Percentiles rank a stretch among this genome's conserved stretches.
phyloP scores from a whole-genome alignment of 2,797 vertebrate species.

The Rhynchotus rufescens region DNA sequence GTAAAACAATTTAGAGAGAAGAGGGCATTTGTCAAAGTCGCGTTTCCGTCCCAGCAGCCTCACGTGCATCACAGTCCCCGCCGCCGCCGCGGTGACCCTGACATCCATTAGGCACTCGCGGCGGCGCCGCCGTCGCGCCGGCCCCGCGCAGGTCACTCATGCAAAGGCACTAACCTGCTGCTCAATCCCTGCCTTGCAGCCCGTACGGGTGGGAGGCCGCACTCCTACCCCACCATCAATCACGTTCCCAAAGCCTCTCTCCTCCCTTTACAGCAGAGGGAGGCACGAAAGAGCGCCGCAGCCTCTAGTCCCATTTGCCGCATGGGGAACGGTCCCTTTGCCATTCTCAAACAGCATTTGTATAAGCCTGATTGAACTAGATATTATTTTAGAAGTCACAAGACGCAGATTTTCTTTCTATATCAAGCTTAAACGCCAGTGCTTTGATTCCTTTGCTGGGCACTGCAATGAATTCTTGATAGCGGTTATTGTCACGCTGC shows the following conservation, averaged over 20 bases:
- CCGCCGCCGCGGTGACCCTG: neutral
- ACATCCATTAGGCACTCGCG: neutral
- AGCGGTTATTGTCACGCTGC: neutral
- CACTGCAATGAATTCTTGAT: neutral
- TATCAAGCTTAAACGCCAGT: neutral
- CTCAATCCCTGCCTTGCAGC: neutral
- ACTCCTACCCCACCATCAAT: neutral
- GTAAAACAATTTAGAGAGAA: neutral
- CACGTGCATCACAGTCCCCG: neutral
- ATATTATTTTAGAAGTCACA: neutral
- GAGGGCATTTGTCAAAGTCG: neutral
- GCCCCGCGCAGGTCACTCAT: slow-evolving; percentile 34
- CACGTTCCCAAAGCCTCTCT: neutral
- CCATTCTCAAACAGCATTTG: neutral
- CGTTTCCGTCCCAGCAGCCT: neutral
- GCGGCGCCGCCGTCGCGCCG: slow-evolving; percentile 23
- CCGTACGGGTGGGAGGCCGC: neutral
- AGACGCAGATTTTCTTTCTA: neutral
- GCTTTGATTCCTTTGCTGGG: neutral
- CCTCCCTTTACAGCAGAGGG: neutral
- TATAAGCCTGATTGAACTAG: neutral
- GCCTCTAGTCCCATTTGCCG: neutral
- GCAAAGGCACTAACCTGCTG: slow-evolving; percentile 25
- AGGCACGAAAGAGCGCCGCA: neutral
- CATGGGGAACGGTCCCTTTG: neutral